Percentiles rank a stretch among this genome's conserved stretches.
These are phyloP conservation scores for Galaxias olidus DNA, from an alignment of 2,797 vertebrate genomes.

Conservation along the genomic window DNA sequence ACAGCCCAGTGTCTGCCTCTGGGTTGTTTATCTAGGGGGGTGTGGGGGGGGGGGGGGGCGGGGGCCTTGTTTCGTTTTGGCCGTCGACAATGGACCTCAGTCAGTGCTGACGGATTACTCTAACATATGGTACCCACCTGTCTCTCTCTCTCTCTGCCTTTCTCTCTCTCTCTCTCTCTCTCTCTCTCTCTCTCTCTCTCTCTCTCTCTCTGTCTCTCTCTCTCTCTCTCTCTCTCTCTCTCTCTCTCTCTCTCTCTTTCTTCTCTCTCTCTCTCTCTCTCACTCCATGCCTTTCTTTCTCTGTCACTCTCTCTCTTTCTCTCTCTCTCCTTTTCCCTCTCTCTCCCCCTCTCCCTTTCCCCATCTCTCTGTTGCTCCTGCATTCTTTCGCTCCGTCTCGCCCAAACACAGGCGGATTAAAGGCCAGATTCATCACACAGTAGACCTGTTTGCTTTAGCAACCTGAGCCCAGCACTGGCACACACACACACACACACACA, in stretches of 20 bases:
- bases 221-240: slow-evolving; percentile 37
- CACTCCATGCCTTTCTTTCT: slow-evolving; percentile 31
- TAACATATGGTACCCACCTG: slow-evolving; percentile 86
- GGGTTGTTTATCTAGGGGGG: slow-evolving; percentile 76
- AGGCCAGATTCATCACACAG: slow-evolving; percentile 76
- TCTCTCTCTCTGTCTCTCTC: slow-evolving; percentile 18
- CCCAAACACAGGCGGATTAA: slow-evolving; percentile 76
- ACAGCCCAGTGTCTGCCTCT: slow-evolving; percentile 72
- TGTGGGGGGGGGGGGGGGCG: slow-evolving; percentile 42
- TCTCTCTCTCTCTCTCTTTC: slow-evolving; percentile 24
- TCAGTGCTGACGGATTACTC: slow-evolving; percentile 80
- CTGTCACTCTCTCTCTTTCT: slow-evolving; percentile 21
- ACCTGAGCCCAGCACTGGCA: slow-evolving; percentile 65
- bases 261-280: slow-evolving; percentile 29
- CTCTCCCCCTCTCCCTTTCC: slow-evolving; percentile 55
- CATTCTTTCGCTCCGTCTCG: slow-evolving; percentile 65
- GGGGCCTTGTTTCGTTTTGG: slow-evolving; percentile 72
- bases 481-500: slow-evolving; percentile 16
- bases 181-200: slow-evolving; percentile 26
- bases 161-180: slow-evolving; percentile 34
- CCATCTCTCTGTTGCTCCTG: slow-evolving; percentile 69
- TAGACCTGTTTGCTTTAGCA: slow-evolving; percentile 80
- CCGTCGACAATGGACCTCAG: slow-evolving; percentile 82
- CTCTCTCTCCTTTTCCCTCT: slow-evolving; percentile 18
- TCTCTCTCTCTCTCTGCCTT: slow-evolving; percentile 54